Evolutionary conservation across 2,113 vertebrate genomes (phyloP).

Genomic region (Chauna torquata): DNA sequence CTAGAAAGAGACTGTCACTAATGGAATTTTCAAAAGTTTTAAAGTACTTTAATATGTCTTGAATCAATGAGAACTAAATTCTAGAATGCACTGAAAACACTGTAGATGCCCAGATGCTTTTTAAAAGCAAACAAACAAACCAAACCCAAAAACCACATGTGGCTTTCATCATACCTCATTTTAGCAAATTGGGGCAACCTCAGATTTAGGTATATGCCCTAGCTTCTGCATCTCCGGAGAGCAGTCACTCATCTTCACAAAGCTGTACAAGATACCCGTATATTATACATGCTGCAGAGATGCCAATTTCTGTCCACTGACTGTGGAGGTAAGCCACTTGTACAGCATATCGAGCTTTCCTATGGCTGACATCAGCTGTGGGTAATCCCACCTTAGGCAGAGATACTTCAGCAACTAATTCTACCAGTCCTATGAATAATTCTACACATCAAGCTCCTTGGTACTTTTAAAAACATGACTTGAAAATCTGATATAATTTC

Average conservation of each 20-base stretch:
- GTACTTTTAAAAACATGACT: neutral
- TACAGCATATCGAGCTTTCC: neutral
- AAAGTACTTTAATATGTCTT: neutral
- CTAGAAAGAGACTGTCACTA: neutral
- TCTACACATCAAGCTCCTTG: neutral
- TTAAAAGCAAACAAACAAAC: too few species aligned
- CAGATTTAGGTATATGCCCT: too few species aligned
- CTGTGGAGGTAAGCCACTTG: neutral
- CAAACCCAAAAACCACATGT: too few species aligned
- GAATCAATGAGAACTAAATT: neutral
- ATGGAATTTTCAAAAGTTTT: neutral
- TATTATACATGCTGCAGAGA: rapidly evolving
- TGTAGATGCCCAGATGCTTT: neutral
- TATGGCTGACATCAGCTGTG: neutral
- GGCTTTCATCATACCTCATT: neutral
- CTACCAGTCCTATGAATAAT: neutral
- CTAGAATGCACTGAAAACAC: neutral
- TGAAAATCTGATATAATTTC: neutral
- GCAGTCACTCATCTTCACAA: neutral
- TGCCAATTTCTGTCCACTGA: neutral
- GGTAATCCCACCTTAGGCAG: neutral
- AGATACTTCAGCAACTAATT: neutral
- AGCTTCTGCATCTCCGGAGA: neutral
- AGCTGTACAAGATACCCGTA: neutral
- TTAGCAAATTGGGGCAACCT: neutral